Conservation (phyloP, 2,888 invertebrate genomes). For the Lampropteryx suffumata region DNA sequence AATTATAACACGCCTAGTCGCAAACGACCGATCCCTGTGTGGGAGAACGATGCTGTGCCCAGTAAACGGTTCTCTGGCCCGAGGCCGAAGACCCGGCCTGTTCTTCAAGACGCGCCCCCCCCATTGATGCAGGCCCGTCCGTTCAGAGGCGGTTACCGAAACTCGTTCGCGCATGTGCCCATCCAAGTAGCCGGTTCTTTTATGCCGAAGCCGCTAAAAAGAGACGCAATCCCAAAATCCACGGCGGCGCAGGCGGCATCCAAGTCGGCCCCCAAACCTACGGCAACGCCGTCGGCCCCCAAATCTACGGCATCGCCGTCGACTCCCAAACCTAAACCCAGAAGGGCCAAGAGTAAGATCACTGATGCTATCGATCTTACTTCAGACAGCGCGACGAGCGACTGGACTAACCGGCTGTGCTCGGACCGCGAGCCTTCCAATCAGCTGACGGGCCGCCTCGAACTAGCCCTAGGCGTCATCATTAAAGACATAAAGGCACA, state of each 20-base stretch:
- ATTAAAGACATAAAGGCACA: slow-evolving; percentile 48
- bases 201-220: slow-evolving; percentile 25
- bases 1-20: slow-evolving; percentile 33
- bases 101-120: neutral
- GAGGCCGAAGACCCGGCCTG: neutral
- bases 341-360: slow-evolving; percentile 40
- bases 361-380: slow-evolving; percentile 20
- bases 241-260: slow-evolving; percentile 34
- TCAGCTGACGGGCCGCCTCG: slow-evolving; percentile 61
- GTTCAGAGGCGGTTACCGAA: slow-evolving; percentile 2
- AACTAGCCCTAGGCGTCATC: slow-evolving; percentile 61
- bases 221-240: slow-evolving; percentile 39
- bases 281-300: slow-evolving; percentile 42
- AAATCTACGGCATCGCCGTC: too few relatives aligned
- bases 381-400: slow-evolving; percentile 6
- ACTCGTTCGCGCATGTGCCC: neutral
- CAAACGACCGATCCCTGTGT: slow-evolving; percentile 47
- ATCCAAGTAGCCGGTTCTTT: slow-evolving; percentile 4
- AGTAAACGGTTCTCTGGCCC: slow-evolving; percentile 45
- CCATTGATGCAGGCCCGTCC: slow-evolving; percentile 6
- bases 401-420: slow-evolving; percentile 35
- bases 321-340: slow-evolving; percentile 36
- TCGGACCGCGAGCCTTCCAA: slow-evolving; percentile 45
- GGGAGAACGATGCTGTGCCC: slow-evolving; percentile 42
- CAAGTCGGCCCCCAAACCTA: slow-evolving; percentile 40